Conservation (phyloP, 1,140 invertebrate species). For the Zophobas morio region DNA sequence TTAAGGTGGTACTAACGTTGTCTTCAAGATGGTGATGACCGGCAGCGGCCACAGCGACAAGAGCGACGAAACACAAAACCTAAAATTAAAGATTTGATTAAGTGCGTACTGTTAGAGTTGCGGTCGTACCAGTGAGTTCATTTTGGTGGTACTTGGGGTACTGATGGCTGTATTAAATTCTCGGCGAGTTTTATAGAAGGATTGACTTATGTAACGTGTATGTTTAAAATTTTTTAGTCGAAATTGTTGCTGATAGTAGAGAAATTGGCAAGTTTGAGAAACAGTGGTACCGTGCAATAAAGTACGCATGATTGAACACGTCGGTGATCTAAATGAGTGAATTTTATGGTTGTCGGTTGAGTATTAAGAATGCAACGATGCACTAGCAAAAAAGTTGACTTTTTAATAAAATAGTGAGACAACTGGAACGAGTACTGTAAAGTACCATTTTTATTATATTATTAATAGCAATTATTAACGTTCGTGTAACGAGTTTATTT, state of each 20-base stretch:
- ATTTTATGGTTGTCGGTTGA: too few species aligned
- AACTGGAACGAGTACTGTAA: too few species aligned
- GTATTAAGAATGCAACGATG: too few species aligned
- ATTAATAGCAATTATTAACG: neutral
- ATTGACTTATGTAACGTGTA: conserved; percentile 14
- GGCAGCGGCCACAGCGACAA: conserved; percentile 19
- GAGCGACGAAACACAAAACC: conserved; percentile 19
- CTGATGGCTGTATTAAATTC: neutral
- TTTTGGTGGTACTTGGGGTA: conserved; percentile 12
- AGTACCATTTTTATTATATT: neutral
- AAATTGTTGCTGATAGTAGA: neutral
- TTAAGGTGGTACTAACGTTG: conserved; percentile 13
- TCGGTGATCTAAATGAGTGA: too few species aligned
- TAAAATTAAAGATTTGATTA: neutral
- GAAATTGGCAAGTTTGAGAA: neutral
- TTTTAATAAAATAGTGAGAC: too few species aligned
- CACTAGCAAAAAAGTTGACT: too few species aligned
- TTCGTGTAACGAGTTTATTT: too few species aligned
- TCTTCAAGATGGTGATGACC: conserved; percentile 25
- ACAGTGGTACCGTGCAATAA: conserved; percentile 13
- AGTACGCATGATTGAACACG: conserved; percentile 31
- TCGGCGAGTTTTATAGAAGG: conserved; percentile 6
- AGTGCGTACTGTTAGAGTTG: neutral
- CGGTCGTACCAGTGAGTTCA: conserved; percentile 27
- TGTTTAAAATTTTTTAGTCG: neutral